Evolutionary conservation across 2,888 invertebrate genomes (phyloP), one percentile per base, ranked within the genome.

Genomic region (Theretra japonica): DNA sequence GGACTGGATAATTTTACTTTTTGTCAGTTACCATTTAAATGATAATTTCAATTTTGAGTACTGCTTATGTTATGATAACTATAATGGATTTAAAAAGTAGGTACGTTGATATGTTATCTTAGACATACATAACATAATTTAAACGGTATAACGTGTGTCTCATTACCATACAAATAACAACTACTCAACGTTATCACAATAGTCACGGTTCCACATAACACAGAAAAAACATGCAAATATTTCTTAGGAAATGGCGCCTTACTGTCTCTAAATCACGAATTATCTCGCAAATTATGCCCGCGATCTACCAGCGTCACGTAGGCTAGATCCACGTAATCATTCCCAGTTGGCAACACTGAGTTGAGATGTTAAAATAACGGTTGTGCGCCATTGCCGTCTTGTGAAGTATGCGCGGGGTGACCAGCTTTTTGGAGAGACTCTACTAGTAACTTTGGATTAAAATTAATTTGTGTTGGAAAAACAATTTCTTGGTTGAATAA

Each of bases 351-450:
- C 68, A 69, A 50, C 53, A 53, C 57, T 50, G 73, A 71, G 75
- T 70, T 75, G 69, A 81, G 82, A 83, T 81, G 78, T 76, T 82
- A 78, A 82, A 84, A 79, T 86, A 85, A 87, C 84, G 79, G 86
- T 80, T 69, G 30, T 69, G 57, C 48, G 65, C 33, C 33, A 53
- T 4, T 58, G 23, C 28, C 68, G 57, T 68, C 53, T 56, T 69
- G 69, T 59, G 60, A 62, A 60, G 68, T 69, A 59, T 59, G 23
- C 50, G 53, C 28, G 15, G 25, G 59, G 69, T 48, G 33, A 69
- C 59, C 72, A 72, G 0, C 19, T 19, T 60, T 65, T 48, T 65
- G 15, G 15, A 17, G 21, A 48, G 23, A 41, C 17, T 41, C 5
- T 8, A 33, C 41, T 17, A 23, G 41, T 48, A 65, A 23, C 11